Evolutionary conservation across 2,113 vertebrate species (phyloP).

Genomic region (Tachysurus vachellii): DNA sequence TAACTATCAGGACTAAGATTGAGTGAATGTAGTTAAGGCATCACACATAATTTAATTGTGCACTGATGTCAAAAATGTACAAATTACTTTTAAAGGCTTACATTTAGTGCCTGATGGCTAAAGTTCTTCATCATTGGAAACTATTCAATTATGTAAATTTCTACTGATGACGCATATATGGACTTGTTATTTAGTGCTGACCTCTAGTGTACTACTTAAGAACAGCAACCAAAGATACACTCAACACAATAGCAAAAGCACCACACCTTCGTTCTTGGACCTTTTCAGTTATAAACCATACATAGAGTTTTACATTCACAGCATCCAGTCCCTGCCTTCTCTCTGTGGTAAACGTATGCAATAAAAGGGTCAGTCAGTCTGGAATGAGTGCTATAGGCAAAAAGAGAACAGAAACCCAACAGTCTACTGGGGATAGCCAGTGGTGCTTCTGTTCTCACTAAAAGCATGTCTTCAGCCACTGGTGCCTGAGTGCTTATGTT

Average conservation of each 20-base stretch:
- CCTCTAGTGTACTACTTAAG: constrained; percentile 43
- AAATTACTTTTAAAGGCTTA: not conserved
- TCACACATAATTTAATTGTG: not conserved
- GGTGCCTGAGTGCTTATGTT: constrained; percentile 3
- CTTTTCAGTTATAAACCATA: not conserved
- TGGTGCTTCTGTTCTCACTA: constrained; percentile 18
- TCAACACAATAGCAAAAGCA: not conserved
- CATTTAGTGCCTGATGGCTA: not conserved
- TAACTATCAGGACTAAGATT: not conserved
- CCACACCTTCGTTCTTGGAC: not conserved
- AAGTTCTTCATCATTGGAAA: not conserved
- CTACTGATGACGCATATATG: not conserved
- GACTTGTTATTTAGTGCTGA: constrained; percentile 35
- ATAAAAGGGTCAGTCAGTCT: constrained; percentile 21
- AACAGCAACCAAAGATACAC: constrained; percentile 4
- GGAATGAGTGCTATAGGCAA: constrained; percentile 2
- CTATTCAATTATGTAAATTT: not conserved
- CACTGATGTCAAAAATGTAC: not conserved
- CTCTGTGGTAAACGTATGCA: not conserved
- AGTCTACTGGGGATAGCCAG: constrained; percentile 11
- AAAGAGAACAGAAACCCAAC: constrained; percentile 17
- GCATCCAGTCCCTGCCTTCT: not conserved
- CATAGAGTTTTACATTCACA: not conserved
- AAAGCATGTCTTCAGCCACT: constrained; percentile 10
- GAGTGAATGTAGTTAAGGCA: not conserved